These are phyloP conservation scores for Patella vulgata DNA, from an alignment of 1,140 invertebrate species.

Conservation along the genomic window DNA sequence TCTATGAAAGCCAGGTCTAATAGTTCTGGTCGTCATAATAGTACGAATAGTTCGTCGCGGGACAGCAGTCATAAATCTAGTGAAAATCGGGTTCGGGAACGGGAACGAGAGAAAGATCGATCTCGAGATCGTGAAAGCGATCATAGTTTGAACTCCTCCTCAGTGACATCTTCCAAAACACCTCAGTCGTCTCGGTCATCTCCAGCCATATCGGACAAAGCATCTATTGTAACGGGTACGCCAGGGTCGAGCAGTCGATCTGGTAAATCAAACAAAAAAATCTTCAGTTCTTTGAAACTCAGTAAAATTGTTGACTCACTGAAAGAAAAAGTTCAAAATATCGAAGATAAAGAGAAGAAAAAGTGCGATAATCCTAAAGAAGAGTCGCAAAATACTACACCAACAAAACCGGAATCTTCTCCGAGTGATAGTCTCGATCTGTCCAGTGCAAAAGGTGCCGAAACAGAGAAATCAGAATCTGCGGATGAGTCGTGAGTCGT, in stretches of 20 bases:
- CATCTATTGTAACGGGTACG: slow-evolving; percentile 6
- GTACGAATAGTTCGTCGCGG: too few species aligned
- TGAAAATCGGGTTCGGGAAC: too few species aligned
- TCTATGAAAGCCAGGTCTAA: slow-evolving; percentile 51
- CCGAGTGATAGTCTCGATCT: not conserved
- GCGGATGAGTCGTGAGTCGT: not conserved
- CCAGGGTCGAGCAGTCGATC: too few species aligned
- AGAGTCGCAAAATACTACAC: not conserved
- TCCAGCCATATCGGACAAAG: not conserved
- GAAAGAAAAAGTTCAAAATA: slow-evolving; percentile 56
- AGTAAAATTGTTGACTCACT: slow-evolving; percentile 55
- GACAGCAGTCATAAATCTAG: too few species aligned
- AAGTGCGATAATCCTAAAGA: slow-evolving; percentile 1
- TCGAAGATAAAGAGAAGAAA: slow-evolving; percentile 38
- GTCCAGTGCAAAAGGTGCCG: too few species aligned
- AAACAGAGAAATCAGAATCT: not conserved
- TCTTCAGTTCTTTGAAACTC: slow-evolving; percentile 53
- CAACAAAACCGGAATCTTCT: not conserved
- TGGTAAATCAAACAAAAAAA: slow-evolving; percentile 50
- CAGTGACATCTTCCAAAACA: not conserved
- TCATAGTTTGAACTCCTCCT: not conserved
- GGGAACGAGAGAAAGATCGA: too few species aligned
- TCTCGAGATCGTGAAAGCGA: too few species aligned
- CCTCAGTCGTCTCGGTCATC: slow-evolving; percentile 3
- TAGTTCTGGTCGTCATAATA: too few species aligned